Percentiles rank a stretch among this genome's conserved stretches.
These are phyloP conservation scores for Drosophila lacertosa DNA, from an alignment of 1,140 invertebrate species.

Conservation along the genomic window DNA sequence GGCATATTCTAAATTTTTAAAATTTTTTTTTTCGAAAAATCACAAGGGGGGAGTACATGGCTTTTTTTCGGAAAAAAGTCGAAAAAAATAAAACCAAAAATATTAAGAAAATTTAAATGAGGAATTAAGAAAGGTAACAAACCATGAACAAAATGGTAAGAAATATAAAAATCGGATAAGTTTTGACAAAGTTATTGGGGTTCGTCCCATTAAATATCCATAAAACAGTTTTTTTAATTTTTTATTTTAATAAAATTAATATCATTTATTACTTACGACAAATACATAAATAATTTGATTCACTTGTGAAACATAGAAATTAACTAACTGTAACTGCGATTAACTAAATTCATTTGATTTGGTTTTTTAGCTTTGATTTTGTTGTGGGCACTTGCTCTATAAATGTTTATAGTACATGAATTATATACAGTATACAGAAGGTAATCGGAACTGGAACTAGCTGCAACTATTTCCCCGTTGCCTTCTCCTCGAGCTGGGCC, in stretches of 20 bases:
- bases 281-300: slow-evolving; percentile 68
- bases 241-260: slow-evolving; percentile 36
- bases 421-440: slow-evolving; percentile 37
- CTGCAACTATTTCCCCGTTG: slow-evolving; percentile 63
- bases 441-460: neutral
- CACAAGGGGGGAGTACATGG: no score
- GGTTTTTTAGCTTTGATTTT: neutral
- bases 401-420: slow-evolving; percentile 16
- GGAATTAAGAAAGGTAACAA: no score
- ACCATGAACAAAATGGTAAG: no score
- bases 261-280: slow-evolving; percentile 65
- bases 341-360: slow-evolving; percentile 42
- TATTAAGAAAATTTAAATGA: no score
- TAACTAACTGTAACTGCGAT: slow-evolving; percentile 39
- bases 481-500: slow-evolving; percentile 79
- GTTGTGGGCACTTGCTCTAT: no score
- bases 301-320: slow-evolving; percentile 41
- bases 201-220: neutral
- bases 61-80: no score
- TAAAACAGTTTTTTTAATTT: slow-evolving; percentile 21
- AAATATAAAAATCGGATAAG: no score
- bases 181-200: no score
- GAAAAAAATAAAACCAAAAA: no score
- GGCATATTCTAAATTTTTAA: no score
- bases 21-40: no score